Evolutionary conservation across 2,113 vertebrate species (phyloP), one percentile per base, ranked within the genome.

Genomic region (Xiphorhynchus elegans): DNA sequence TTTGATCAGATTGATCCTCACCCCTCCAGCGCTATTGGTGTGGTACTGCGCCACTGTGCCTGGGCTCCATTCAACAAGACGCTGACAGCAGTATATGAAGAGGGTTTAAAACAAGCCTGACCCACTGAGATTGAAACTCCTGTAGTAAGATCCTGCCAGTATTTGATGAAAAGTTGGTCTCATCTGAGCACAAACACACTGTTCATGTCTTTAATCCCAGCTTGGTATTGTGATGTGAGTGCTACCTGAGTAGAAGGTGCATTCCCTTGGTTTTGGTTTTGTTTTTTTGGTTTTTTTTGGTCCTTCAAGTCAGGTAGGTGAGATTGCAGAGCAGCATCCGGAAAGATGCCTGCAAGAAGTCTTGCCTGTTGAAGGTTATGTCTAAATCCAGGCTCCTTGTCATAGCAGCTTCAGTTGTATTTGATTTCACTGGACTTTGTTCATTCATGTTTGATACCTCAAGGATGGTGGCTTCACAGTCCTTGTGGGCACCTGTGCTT

Each of bases 11-110:
- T 33, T 84, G 55, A 19, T 74, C 28, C 68, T 82, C 0, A 0
- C 10, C 11, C 37, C 17, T 75, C 14, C 29, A 3, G 11, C 0
- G 0, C 23, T 25, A 7, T 55, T 62, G 67, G 9, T 10, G 3
- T 49, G 47, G 24, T 40, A 4, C 31, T 37, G 12, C 37, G 13
- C 18, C 40, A 6, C 66, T 58, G 44, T 64, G 24, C 44, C 1
- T 1, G 24, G 10, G 7, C 50, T 33, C 13, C 19, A 25, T 42
- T 49, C 31, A 33, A 10, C 9, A 33, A 11, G 35, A 18, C n/a
- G 9, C 35, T 75, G 47, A 11, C 23, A 44, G 35, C 35, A 69
- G 23, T 21, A 14, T 69, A 21, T 1, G 4, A 33, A 63, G 15
- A 24, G 8, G 5, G 4, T 74, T 66, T 56, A 18, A 83, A 60